Evolutionary conservation across 2,888 invertebrate genomes (phyloP).

Genomic region (Hipparchia semele): DNA sequence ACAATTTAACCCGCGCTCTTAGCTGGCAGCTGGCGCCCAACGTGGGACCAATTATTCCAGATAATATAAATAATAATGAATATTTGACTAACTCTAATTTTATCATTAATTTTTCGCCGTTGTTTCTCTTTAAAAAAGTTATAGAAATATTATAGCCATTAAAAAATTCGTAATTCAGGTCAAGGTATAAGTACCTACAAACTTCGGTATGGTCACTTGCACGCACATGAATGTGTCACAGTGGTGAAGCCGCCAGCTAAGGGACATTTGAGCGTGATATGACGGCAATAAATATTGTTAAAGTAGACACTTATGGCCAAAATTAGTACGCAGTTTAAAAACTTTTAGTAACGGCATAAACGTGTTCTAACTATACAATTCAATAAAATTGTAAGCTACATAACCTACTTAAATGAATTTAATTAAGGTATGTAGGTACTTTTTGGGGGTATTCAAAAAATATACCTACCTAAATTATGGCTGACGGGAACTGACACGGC

Average conservation of each 20-base stretch:
- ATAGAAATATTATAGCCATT: background rate
- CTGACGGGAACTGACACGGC: too few species aligned
- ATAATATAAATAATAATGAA: background rate
- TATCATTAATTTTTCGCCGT: too few species aligned
- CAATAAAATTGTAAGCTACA: background rate
- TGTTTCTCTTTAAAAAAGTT: background rate
- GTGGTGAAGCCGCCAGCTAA: background rate
- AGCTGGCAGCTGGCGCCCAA: background rate
- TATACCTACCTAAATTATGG: background rate
- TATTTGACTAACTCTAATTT: too few species aligned
- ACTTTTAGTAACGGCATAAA: constrained; percentile 9
- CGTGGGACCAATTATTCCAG: background rate
- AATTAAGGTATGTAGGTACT: background rate
- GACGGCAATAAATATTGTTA: background rate
- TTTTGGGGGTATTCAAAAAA: background rate
- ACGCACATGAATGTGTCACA: background rate
- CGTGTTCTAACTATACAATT: constrained; percentile 9
- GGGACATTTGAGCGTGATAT: constrained; percentile 5
- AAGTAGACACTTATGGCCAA: constrained; percentile 1
- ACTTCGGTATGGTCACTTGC: background rate
- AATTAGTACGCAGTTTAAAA: constrained; percentile 6
- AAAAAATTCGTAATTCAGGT: background rate
- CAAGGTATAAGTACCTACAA: background rate
- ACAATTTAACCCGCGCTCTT: too few species aligned
- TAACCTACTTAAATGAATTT: background rate